Evolutionary conservation across 2,113 vertebrate species (phyloP), one percentile per base, ranked within the genome.

Genomic region (Hucho hucho): DNA sequence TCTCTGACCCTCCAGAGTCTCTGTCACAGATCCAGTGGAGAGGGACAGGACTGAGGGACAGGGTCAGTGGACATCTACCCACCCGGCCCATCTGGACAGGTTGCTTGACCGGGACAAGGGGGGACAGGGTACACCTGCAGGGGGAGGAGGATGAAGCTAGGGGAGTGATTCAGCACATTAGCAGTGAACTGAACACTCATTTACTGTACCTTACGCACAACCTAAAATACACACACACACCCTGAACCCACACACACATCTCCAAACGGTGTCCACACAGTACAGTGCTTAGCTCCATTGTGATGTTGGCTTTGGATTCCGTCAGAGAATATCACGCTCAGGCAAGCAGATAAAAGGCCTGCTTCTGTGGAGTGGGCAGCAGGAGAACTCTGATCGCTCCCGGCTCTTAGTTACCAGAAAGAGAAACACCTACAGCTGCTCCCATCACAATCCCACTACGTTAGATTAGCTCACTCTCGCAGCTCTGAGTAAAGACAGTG

Each of bases 81-180:
- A 20, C 24, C 20, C 26, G 2, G 70, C 3, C 77, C 75, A 83
- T 79, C 75, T 82, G 83, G 77, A 73, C 22, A 1, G n/a, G 47
- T 25, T 25, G 3, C n/a, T 12, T n/a, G 0, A 13, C 69, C 0
- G 56, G 56, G 46, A 80, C 75, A 43, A 3, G 32, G 6, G 29
- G 29, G 72, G 72, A 47, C n/a, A 47, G 22, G 71, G 77, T 67
- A 71, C 68, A 58, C 69, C 76, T 65, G 78, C 43, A 20, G 59
- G 58, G 6, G 32, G 71, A 7, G 6, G n/a, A 14, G 28, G 53
- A 65, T 32, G 16, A 72, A 73, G 18, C 68, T 28, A 75, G 68
- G 18, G 18, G 26, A 75, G 71, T 78, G 82, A 86, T 65, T 79
- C 76, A 64, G 75, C 56, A 24, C 20, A 3, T 25, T 24, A n/a